Conservation (phyloP, 2,888 invertebrate species). For the Caenorhabditis virilis region DNA sequence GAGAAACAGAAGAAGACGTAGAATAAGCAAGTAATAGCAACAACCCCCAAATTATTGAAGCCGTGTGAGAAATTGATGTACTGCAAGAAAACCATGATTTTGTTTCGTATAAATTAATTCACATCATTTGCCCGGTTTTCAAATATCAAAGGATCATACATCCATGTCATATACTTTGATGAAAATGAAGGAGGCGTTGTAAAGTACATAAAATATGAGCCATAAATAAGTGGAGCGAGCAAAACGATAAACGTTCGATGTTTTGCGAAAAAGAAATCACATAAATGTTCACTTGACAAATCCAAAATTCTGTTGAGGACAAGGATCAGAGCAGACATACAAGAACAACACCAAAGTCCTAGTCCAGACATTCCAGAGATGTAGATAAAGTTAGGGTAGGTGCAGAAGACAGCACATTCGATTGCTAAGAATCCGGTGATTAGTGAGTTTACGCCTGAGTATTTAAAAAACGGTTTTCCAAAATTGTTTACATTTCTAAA, state of each 20-base stretch:
- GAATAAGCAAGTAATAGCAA: constrained; percentile 28
- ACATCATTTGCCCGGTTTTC: too few relatives aligned
- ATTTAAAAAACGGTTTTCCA: too few relatives aligned
- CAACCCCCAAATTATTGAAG: constrained; percentile 32
- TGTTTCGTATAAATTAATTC: too few relatives aligned
- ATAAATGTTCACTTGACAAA: constrained; percentile 28
- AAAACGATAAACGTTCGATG: too few relatives aligned
- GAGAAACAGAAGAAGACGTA: constrained; percentile 33
- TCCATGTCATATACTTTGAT: constrained; percentile 25
- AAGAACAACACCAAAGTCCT: constrained; percentile 20
- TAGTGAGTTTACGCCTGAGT: constrained; percentile 12
- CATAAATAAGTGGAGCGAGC: constrained; percentile 21
- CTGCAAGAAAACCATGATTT: too few relatives aligned
- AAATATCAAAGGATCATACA: constrained; percentile 39
- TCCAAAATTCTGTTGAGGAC: constrained; percentile 17
- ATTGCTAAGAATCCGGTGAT: constrained; percentile 16
- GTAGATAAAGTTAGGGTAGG: constrained; percentile 14
- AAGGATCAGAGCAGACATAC: constrained; percentile 10
- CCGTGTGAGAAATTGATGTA: constrained; percentile 36
- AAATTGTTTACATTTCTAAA: too few relatives aligned
- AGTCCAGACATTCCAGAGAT: constrained; percentile 10
- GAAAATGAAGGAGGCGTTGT: constrained; percentile 24
- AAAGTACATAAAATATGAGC: constrained; percentile 14
- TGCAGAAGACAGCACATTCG: constrained; percentile 14
- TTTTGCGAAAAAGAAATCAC: too few relatives aligned